phyloP scores from a whole-genome alignment of 1,140 invertebrate species.

The Dreissena polymorpha region DNA sequence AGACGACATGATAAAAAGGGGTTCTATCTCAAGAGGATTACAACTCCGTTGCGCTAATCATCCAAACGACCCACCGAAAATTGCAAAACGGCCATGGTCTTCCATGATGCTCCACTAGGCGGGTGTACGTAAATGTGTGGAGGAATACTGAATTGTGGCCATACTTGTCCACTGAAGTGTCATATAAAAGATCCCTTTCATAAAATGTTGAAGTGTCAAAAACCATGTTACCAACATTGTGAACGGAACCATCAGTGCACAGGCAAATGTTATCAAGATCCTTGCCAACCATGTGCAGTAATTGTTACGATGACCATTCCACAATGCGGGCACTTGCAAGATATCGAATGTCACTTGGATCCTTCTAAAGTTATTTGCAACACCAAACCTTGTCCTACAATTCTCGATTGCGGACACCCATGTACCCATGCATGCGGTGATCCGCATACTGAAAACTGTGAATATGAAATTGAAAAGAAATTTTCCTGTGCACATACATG shows the following conservation, averaged over 20 bases:
- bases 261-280: constrained; percentile 56
- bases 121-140: constrained; percentile 3
- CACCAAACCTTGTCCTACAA: neutral
- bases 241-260: constrained; percentile 78
- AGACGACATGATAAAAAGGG: too few relatives aligned
- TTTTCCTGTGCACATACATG: constrained; percentile 76
- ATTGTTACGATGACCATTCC: constrained; percentile 43
- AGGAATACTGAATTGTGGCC: too few relatives aligned
- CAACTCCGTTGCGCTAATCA: too few relatives aligned
- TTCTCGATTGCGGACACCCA: neutral
- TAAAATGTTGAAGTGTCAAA: too few relatives aligned
- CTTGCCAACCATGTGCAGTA: constrained; percentile 52
- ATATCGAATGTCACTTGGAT: constrained; percentile 25
- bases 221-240: too few relatives aligned
- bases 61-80: too few relatives aligned
- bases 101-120: neutral
- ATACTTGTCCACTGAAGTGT: too few relatives aligned
- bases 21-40: too few relatives aligned
- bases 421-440: constrained; percentile 72
- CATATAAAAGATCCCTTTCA: too few relatives aligned
- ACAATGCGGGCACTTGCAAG: constrained; percentile 39
- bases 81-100: neutral
- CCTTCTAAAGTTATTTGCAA: too few relatives aligned
- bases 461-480: constrained; percentile 42
- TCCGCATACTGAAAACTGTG: constrained; percentile 79